Evolutionary conservation across 2,888 invertebrate genomes (phyloP).

Genomic region (Gasteruption jaculator): DNA sequence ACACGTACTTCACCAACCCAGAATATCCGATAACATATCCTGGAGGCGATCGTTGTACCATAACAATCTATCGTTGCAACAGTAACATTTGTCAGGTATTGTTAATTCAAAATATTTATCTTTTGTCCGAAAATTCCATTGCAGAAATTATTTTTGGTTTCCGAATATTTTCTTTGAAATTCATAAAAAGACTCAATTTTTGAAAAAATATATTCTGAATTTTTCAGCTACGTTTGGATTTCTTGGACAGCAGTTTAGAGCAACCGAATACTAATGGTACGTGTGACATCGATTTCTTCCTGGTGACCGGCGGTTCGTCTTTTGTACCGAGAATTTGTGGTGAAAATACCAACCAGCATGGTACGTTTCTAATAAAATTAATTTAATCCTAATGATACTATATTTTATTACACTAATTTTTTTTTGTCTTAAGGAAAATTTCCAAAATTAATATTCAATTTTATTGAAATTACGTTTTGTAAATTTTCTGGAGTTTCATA

Average conservation of each 20-base stretch:
- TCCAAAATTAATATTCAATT: background rate
- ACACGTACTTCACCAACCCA: slow-evolving; percentile 79
- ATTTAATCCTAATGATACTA: background rate
- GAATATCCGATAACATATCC: slow-evolving; percentile 69
- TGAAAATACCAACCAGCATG: slow-evolving; percentile 73
- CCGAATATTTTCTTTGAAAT: too few relatives aligned
- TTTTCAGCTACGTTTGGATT: slow-evolving; percentile 69
- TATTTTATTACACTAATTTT: background rate
- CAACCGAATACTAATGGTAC: slow-evolving; percentile 72
- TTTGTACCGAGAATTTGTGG: slow-evolving; percentile 71
- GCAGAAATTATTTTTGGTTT: too few relatives aligned
- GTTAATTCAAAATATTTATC: background rate
- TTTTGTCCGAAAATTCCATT: background rate
- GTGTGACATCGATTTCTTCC: slow-evolving; percentile 68
- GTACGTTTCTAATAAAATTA: too few relatives aligned
- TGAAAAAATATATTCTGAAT: slow-evolving; percentile 3
- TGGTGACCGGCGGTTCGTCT: slow-evolving; percentile 67
- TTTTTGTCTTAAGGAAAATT: background rate
- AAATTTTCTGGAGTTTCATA: too few relatives aligned
- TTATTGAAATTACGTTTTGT: slow-evolving; percentile 8
- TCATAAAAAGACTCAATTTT: background rate
- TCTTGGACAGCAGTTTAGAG: slow-evolving; percentile 66
- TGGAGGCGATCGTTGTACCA: slow-evolving; percentile 67
- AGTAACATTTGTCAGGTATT: slow-evolving; percentile 65
- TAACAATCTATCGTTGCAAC: slow-evolving; percentile 69